Conservation (phyloP, 2,888 invertebrate species). For the Nebria brevicollis region DNA sequence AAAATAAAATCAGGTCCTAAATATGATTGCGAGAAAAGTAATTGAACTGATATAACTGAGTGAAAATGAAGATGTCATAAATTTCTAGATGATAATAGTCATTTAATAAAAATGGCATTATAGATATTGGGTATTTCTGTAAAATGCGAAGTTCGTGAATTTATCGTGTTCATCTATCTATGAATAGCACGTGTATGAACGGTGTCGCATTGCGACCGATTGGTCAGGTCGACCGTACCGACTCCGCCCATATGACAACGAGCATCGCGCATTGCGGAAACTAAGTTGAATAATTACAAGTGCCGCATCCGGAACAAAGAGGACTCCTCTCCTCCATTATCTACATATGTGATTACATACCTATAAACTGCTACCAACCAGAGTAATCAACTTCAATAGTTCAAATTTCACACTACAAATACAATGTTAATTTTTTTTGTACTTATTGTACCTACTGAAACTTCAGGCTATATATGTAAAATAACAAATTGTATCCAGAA, state of each 20-base stretch:
- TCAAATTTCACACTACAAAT: background rate
- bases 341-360: background rate
- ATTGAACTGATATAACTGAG: no score
- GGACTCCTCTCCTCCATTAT: background rate
- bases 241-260: slow-evolving; percentile 37
- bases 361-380: background rate
- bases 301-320: slow-evolving; percentile 40
- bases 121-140: background rate
- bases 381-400: background rate
- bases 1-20: no score
- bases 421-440: no score
- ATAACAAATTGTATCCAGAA: no score
- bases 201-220: slow-evolving; percentile 26
- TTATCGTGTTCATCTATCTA: background rate
- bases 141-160: background rate
- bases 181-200: slow-evolving; percentile 10
- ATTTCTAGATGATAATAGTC: background rate
- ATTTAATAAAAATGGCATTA: background rate
- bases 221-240: slow-evolving; percentile 20
- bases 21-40: no score
- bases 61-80: background rate
- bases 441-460: no score
- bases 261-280: slow-evolving; percentile 42
- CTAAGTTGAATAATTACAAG: slow-evolving; percentile 40
- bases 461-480: no score